These are phyloP conservation scores for Oeneis ivallda DNA, from an alignment of 2,888 invertebrate species.

Conservation along the genomic window DNA sequence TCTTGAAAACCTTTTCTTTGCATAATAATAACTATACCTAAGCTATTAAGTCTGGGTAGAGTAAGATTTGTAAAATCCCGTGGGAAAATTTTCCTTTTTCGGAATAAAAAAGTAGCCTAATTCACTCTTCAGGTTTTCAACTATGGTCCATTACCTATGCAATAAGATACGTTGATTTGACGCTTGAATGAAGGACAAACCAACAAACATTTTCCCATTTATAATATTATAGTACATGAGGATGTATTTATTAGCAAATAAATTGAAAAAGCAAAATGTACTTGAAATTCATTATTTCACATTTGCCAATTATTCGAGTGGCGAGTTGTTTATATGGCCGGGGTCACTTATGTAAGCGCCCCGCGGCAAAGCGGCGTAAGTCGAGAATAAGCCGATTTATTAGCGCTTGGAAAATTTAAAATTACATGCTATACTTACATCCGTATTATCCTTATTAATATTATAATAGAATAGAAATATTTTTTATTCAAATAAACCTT, in stretches of 20 bases:
- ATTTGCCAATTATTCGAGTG: slow-evolving; percentile 23
- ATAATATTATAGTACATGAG: neutral
- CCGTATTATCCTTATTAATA: too few species aligned
- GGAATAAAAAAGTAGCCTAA: too few species aligned
- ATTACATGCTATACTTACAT: neutral
- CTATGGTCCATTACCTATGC: too few species aligned
- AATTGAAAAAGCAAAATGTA: slow-evolving; percentile 17
- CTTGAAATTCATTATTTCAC: slow-evolving; percentile 22
- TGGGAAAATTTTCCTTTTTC: too few species aligned
- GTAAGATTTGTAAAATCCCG: too few species aligned
- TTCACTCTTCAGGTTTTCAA: too few species aligned
- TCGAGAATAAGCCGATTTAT: slow-evolving; percentile 14
- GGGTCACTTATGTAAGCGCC: slow-evolving; percentile 11
- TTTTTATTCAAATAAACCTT: too few species aligned
- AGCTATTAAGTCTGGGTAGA: too few species aligned
- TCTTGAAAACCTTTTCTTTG: too few species aligned
- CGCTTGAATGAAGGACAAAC: neutral
- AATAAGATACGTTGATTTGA: too few species aligned
- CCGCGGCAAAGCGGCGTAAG: slow-evolving; percentile 12
- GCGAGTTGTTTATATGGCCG: slow-evolving; percentile 16
- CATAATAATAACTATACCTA: too few species aligned
- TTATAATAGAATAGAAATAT: too few species aligned
- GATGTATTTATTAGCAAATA: slow-evolving; percentile 7
- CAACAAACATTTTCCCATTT: neutral
- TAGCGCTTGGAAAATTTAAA: neutral